Conservation (phyloP, 2,888 invertebrate species). For the Steinernema carpocapsae region DNA sequence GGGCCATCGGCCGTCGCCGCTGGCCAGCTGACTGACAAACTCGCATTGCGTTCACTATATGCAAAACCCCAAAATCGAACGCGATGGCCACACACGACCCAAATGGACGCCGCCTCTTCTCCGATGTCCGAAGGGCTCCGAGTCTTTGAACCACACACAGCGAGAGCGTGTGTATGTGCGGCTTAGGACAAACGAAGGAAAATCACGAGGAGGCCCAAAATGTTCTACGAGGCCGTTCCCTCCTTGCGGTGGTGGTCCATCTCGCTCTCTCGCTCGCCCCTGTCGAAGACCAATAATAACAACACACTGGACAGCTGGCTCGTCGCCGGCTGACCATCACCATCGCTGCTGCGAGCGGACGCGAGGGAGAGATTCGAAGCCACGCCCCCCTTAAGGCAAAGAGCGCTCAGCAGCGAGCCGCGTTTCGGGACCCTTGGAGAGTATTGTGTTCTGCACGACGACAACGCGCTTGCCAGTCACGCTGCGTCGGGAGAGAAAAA, state of each 20-base stretch:
- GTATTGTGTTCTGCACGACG: constrained; percentile 4
- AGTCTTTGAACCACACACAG: background rate
- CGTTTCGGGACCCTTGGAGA: constrained; percentile 8
- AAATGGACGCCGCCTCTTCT: background rate
- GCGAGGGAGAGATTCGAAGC: background rate
- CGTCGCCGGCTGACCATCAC: constrained; percentile 15
- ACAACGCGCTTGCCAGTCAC: constrained; percentile 11
- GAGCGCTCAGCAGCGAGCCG: background rate
- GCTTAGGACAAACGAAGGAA: background rate
- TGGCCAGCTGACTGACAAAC: constrained; percentile 16
- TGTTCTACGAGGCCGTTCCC: no score
- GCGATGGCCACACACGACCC: background rate
- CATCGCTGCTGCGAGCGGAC: background rate
- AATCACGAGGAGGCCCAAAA: background rate
- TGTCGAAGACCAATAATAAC: constrained; percentile 3
- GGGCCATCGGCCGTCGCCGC: no score
- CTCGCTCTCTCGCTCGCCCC: background rate
- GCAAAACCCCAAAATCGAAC: background rate
- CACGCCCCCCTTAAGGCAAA: background rate
- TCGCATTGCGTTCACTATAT: no score
- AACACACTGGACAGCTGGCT: constrained; percentile 31
- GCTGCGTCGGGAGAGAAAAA: constrained; percentile 15
- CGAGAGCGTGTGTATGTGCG: background rate
- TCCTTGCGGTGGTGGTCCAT: no score
- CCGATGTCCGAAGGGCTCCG: background rate